Base-by-base conservation (phyloP, 92 coral and sea anemone genomes). In the Phenganax stokvisi region DNA sequence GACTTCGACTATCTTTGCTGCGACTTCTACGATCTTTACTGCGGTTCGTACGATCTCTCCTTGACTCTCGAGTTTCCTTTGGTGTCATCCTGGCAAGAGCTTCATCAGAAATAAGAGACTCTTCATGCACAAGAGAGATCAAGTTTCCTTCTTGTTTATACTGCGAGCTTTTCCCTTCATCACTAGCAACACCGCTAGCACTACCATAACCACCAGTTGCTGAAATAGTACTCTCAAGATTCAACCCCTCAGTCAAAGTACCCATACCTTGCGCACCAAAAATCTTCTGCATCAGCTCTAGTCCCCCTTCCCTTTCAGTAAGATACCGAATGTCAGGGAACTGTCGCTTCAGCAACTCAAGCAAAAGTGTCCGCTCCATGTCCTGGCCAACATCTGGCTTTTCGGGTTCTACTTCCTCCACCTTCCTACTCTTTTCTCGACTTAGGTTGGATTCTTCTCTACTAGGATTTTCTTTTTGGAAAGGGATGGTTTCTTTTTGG, bases 301-400 rank as follows among this genome's bases (percentile, higher is more conserved):
- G 29, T 9, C 83, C 83, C 3, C 83, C 83, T 31, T 79, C 73
- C 27, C 68, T 67, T 44, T 79, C 83, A 13, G 74, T 79, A 55
- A 79, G 83, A 54, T 79, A 79, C 17, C 83, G 83, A 54, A 79
- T 79, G 65, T 79, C 83, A 3, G 83, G 83, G 15, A 79, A 79
- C 83, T 79, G 83, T 9, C 83, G 72, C 65, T 79, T 79, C 27
- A 79, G 71, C n/a, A 79, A 54, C 83, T 79, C 83, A 1, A 79
- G 62, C 74, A 79, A 64, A 12, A 79, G 62, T 29, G 57, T 27
- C 61, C 56, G 67, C 57, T 79, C 83, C 57, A 65, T 64, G 59
- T 47, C 68, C 8, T 62, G 69, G 17, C 69, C 54, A 13, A 55
- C 56, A 17, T 76, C 81, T 74, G 53, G 61, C 37, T 27, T 76